Evolutionary conservation across 2,113 vertebrate species (phyloP).

Genomic region (Zosterops pallidus): DNA sequence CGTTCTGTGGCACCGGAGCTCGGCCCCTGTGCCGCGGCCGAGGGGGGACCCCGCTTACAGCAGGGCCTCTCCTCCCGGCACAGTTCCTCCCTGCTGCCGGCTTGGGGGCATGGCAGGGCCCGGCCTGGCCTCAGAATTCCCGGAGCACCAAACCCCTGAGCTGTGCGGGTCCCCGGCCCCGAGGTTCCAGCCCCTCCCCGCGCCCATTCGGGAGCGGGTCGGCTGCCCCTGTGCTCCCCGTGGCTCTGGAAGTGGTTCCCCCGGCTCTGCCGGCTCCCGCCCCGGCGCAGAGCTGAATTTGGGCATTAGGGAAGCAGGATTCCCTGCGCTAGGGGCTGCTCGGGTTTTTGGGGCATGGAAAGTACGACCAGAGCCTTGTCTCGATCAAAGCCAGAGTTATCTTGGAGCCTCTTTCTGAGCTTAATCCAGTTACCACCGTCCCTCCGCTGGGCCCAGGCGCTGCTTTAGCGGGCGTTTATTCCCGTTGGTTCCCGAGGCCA

Average conservation of each 20-base stretch:
- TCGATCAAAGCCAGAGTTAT: background rate
- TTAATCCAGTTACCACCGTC: background rate
- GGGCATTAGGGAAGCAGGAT: accelerated
- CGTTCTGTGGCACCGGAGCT: background rate
- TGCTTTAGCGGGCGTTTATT: background rate
- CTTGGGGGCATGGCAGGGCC: background rate
- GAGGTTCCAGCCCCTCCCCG: accelerated
- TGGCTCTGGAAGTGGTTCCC: background rate
- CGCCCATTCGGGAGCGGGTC: accelerated
- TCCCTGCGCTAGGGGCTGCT: accelerated
- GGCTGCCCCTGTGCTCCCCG: background rate
- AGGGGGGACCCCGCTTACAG: accelerated
- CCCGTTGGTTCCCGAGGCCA: background rate
- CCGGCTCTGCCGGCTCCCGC: background rate
- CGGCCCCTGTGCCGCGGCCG: background rate
- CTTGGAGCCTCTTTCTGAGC: background rate
- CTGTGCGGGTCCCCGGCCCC: background rate
- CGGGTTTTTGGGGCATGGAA: accelerated
- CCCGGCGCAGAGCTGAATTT: accelerated
- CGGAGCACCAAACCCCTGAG: accelerated
- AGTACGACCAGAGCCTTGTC: background rate
- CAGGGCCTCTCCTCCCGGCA: background rate
- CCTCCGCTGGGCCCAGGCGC: background rate
- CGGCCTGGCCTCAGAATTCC: background rate
- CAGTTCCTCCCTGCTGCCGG: background rate